A percentile compares a stretch with the other conserved stretches of the same genome.
These are phyloP conservation scores for Rhinophrynus dorsalis DNA, from an alignment of 2,797 vertebrate genomes.

Conservation along the genomic window DNA sequence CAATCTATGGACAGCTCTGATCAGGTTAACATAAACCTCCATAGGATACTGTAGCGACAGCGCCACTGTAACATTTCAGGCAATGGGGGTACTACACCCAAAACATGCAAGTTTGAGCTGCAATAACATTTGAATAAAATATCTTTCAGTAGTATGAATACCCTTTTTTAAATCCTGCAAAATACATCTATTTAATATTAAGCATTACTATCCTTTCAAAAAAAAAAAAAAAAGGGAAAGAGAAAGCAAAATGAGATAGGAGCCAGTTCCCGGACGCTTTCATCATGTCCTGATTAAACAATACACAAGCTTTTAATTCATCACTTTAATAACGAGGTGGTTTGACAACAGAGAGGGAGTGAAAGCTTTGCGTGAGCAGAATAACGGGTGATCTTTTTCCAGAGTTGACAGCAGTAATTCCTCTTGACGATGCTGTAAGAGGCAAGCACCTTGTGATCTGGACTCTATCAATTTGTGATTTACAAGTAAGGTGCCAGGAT, in stretches of 20 bases:
- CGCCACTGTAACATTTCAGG: no score
- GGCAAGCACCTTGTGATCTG: conserved; percentile 37
- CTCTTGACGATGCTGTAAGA: conserved; percentile 34
- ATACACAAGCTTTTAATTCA: conserved; percentile 41
- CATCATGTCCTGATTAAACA: conserved; percentile 40
- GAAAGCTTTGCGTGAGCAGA: conserved; percentile 27
- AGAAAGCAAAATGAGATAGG: not conserved
- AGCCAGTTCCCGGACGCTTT: conserved; percentile 2
- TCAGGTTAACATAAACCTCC: no score
- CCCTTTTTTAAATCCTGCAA: no score
- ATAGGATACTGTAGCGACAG: no score
- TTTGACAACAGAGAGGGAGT: conserved; percentile 38
- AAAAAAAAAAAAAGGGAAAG: not conserved
- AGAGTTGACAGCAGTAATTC: conserved; percentile 38
- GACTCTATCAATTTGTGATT: conserved; percentile 48
- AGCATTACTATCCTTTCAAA: conserved; percentile 3
- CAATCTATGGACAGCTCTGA: no score
- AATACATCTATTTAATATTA: no score
- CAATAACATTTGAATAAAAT: no score
- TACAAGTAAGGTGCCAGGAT: conserved; percentile 40
- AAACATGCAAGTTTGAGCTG: no score
- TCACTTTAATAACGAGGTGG: conserved; percentile 40
- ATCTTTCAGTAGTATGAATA: no score
- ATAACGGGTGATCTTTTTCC: conserved; percentile 35
- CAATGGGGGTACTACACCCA: no score